Conservation (phyloP, 2,888 invertebrate species). For the Caenorhabditis imperialis region DNA sequence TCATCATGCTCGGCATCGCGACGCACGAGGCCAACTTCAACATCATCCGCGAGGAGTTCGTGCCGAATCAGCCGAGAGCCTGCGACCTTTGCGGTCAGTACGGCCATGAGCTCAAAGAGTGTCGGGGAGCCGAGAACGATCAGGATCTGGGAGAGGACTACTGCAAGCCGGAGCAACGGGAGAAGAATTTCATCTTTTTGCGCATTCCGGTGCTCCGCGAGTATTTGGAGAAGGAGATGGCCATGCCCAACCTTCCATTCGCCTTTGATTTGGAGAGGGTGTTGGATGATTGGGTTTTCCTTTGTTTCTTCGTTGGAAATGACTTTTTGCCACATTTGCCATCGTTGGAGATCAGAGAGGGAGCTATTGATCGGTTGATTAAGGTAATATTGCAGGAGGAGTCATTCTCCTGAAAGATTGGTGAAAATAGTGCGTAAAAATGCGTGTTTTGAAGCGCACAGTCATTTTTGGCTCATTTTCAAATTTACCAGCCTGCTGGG, state of each 20-base stretch:
- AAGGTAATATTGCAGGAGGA: slow-evolving; percentile 83
- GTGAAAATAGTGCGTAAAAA: too few relatives aligned
- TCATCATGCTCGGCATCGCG: slow-evolving; percentile 95
- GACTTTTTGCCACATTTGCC: slow-evolving; percentile 98
- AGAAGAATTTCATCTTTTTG: slow-evolving; percentile 82
- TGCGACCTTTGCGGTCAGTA: slow-evolving; percentile 92
- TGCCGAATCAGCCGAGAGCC: slow-evolving; percentile 93
- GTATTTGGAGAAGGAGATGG: slow-evolving; percentile 90
- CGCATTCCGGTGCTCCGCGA: slow-evolving; percentile 90
- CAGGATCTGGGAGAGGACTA: slow-evolving; percentile 68
- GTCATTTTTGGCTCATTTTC: too few relatives aligned
- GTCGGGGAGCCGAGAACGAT: slow-evolving; percentile 69
- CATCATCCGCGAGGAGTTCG: slow-evolving; percentile 96
- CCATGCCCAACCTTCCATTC: slow-evolving; percentile 93
- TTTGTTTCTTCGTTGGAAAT: slow-evolving; percentile 97
- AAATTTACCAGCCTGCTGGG: too few relatives aligned
- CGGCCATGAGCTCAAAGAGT: slow-evolving; percentile 80
- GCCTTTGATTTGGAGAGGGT: slow-evolving; percentile 93
- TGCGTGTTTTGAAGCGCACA: too few relatives aligned
- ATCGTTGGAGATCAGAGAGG: slow-evolving; percentile 89
- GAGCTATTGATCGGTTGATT: slow-evolving; percentile 90
- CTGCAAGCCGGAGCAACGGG: slow-evolving; percentile 69
- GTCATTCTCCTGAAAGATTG: too few relatives aligned
- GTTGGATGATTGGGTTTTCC: slow-evolving; percentile 95
- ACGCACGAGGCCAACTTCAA: slow-evolving; percentile 99